Percentiles rank a stretch among this genome's conserved stretches.
Evolutionary conservation across 2,113 vertebrate genomes (phyloP).

Genomic region (Cebidichthys violaceus): DNA sequence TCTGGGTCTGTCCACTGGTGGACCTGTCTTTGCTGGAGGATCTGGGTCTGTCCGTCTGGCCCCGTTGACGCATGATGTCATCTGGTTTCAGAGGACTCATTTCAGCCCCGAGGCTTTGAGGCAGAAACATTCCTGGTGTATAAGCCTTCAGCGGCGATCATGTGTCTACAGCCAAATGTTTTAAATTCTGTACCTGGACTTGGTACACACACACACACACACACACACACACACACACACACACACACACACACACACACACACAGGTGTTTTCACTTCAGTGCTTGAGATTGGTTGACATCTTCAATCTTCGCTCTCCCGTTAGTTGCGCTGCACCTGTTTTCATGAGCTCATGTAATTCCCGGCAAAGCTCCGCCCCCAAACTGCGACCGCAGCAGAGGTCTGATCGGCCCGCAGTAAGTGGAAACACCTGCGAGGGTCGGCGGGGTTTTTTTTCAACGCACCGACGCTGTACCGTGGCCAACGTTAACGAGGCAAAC

Average conservation of each 20-base stretch:
- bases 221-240: no score
- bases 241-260: background rate
- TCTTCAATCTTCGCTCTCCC: background rate
- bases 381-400: background rate
- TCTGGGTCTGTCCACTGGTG: no score
- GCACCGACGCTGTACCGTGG: background rate
- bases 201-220: background rate
- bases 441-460: background rate
- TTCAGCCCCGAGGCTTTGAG: background rate
- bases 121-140: background rate
- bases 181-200: background rate
- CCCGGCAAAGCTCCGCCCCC: background rate
- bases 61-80: no score
- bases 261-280: background rate
- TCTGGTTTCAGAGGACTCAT: background rate
- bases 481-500: no score
- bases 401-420: background rate
- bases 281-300: background rate
- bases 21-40: no score
- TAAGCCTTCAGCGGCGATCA: no score
- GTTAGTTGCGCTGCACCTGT: slow-evolving; percentile 4
- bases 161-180: background rate
- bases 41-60: no score
- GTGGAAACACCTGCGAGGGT: background rate
- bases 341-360: background rate